Evolutionary conservation across 2,888 invertebrate genomes (phyloP).

Genomic region (Lasius fuliginosus): DNA sequence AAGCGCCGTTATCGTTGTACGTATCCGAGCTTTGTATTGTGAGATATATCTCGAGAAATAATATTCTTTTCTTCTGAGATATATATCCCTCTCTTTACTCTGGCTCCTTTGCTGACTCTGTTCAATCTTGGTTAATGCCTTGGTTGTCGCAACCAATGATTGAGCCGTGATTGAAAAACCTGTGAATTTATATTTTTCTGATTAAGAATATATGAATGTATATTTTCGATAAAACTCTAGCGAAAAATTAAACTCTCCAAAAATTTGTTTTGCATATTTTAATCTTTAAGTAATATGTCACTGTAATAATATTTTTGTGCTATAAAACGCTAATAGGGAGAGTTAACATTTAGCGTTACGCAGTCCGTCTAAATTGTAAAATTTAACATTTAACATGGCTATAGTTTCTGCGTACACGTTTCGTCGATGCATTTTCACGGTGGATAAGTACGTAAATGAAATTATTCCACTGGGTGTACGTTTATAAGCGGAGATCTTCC

Average conservation of each 20-base stretch:
- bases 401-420: neutral
- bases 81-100: neutral
- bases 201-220: too few relatives aligned
- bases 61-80: slow-evolving; percentile 1
- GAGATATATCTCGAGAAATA: slow-evolving; percentile 31
- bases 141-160: neutral
- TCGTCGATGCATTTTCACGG: slow-evolving; percentile 25
- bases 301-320: slow-evolving; percentile 6
- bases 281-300: neutral
- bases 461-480: slow-evolving; percentile 15
- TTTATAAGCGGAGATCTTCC: neutral
- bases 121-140: neutral
- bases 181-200: neutral
- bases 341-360: neutral
- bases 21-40: slow-evolving; percentile 37
- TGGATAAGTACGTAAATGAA: slow-evolving; percentile 31
- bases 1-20: slow-evolving; percentile 37
- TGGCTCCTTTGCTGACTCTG: neutral
- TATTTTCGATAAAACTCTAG: neutral
- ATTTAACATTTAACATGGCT: neutral
- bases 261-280: neutral
- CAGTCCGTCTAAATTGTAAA: neutral
- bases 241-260: neutral
- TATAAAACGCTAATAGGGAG: neutral
- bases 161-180: neutral